Evolutionary conservation across 2,113 vertebrate genomes (phyloP), one percentile per base, ranked within the genome.

Genomic region (Geococcyx californianus): DNA sequence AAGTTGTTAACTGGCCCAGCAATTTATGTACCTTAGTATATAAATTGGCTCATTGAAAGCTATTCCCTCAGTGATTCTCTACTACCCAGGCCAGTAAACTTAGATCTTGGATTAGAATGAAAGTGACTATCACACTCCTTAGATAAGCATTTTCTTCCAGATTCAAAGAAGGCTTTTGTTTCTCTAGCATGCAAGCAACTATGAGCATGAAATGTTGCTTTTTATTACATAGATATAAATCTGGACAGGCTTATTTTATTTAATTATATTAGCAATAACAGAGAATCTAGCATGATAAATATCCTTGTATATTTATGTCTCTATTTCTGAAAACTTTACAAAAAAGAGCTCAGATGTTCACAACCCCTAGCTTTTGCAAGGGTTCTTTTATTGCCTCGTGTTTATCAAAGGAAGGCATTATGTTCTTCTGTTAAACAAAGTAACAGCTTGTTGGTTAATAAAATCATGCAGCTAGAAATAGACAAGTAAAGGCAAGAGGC

Each of bases 341-440:
- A 79, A 84, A 56, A 67, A 64, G 31, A 40, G 10, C 49, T 94
- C 52, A 79, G 62, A 75, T 52, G 49, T 85, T 90, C 87, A 40
- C 81, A 90, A 3, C 47, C 89, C 56, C 14, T 36, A 47, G 87
- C 38, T 85, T 93, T 87, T 73, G 33, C 33, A 85, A 58, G 25
- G 23, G 11, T 54, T 68, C 21, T 70, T 82, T 85, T 69, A 88
- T 86, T 58, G 29, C 28, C 21, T 79, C 62, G 18, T 84, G 58
- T 76, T 91, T 95, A 42, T 84, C 78, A 79, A 87, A 87, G 13
- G n/a, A 16, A 78, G 21, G 54, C 59, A 83, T 78, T 77, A 54
- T 91, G 54, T 89, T 95, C 70, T 83, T 17, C 69, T 87, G 45
- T 84, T 85, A 93, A 92, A 91, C 64, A 84, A 91, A 91, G 63